phyloP scores from a whole-genome alignment of 2,113 vertebrate species.

The Otus sunia region DNA sequence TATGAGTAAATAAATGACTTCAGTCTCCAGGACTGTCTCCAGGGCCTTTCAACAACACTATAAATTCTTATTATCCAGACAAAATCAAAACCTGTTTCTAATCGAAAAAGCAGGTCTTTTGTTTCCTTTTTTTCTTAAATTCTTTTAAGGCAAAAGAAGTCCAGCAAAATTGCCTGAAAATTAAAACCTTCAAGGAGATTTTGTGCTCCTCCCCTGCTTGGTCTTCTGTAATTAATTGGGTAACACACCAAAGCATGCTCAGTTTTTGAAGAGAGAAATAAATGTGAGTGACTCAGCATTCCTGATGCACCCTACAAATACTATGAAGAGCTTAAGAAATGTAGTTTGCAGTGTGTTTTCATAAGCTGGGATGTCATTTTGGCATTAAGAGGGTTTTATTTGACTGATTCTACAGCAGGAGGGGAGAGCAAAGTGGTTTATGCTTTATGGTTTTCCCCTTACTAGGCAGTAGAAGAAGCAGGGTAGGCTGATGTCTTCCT shows the following conservation, averaged over 20 bases:
- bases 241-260: background rate
- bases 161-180: background rate
- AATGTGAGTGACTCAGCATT: background rate
- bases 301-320: background rate
- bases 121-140: background rate
- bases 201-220: background rate
- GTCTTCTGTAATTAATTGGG: background rate
- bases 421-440: background rate
- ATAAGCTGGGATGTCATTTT: background rate
- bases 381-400: background rate
- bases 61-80: conserved; percentile 21
- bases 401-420: background rate
- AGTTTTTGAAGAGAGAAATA: background rate
- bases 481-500: background rate
- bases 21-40: conserved; percentile 5
- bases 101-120: background rate
- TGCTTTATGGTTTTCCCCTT: background rate
- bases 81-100: conserved; percentile 6
- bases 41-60: conserved; percentile 1
- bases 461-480: background rate
- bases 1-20: background rate
- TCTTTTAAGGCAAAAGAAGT: background rate
- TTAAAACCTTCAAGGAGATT: background rate
- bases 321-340: background rate
- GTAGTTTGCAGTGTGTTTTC: background rate